Conservation (phyloP, 2,113 vertebrate genomes). For the Edolisoma coerulescens region DNA sequence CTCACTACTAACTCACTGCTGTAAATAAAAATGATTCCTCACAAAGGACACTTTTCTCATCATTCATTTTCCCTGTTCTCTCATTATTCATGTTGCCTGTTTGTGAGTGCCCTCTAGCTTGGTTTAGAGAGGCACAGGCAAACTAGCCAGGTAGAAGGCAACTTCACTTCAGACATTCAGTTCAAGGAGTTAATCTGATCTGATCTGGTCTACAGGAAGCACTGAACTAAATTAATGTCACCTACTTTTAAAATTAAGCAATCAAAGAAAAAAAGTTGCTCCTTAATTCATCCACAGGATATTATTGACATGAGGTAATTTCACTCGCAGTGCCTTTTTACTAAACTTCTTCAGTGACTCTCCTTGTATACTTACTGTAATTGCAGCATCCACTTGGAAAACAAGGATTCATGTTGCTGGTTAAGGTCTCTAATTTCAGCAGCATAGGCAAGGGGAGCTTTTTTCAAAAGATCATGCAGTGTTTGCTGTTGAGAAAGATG, state of each 20-base stretch:
- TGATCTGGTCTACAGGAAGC: not conserved
- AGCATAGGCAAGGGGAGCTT: constrained; percentile 77
- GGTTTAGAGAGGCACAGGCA: not conserved
- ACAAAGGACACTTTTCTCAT: not conserved
- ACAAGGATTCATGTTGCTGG: constrained; percentile 80
- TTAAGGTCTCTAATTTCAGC: constrained; percentile 83
- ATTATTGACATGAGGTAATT: not conserved
- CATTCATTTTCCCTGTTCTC: not conserved
- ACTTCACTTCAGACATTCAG: not conserved
- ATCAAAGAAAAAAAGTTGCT: not conserved
- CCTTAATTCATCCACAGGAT: not conserved
- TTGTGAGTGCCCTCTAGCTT: not conserved
- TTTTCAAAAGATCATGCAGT: constrained; percentile 78
- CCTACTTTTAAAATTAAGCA: not conserved
- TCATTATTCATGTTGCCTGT: not conserved
- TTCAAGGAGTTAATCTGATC: not conserved
- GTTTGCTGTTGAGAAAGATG: constrained; percentile 77
- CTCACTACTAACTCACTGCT: not conserved
- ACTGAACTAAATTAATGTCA: not conserved
- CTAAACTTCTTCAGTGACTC: not conserved
- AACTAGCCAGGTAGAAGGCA: not conserved
- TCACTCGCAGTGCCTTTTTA: not conserved
- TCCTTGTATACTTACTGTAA: constrained; percentile 81
- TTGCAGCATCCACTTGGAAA: constrained; percentile 95
- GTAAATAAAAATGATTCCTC: not conserved